These are phyloP conservation scores for Aspidiotus destructor DNA, from an alignment of 2,888 invertebrate genomes.

Conservation along the genomic window DNA sequence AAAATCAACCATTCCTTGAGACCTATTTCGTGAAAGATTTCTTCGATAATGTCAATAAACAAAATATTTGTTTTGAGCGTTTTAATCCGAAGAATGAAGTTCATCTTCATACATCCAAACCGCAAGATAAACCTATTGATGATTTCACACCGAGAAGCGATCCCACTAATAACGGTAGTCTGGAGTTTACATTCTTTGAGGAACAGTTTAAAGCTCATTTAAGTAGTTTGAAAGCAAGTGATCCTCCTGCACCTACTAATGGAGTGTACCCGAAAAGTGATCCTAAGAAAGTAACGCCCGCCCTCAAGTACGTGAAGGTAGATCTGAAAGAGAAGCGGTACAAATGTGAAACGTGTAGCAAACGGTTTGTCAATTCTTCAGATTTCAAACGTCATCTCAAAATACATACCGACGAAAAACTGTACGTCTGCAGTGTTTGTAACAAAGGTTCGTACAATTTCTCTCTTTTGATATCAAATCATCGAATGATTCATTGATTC, in stretches of 20 bases:
- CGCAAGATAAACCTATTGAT: conserved; percentile 14
- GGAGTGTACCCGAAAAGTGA: conserved; percentile 7
- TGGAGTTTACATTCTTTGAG: conserved; percentile 19
- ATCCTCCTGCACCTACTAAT: conserved; percentile 9
- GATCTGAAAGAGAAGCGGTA: conserved; percentile 23
- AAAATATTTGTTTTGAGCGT: conserved; percentile 24
- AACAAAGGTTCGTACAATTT: conserved; percentile 18
- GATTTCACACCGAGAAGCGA: conserved; percentile 19
- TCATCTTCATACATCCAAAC: conserved; percentile 4
- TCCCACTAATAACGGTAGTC: not conserved
- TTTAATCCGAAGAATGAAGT: conserved; percentile 7
- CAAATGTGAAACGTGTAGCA: conserved; percentile 27
- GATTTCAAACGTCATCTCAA: conserved; percentile 27
- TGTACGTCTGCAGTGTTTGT: conserved; percentile 21
- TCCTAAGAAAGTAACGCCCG: not conserved
- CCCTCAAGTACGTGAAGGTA: conserved; percentile 21
- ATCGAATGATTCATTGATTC: no score
- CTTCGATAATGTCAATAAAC: conserved; percentile 17
- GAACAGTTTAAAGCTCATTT: conserved; percentile 30
- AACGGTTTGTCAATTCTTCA: conserved; percentile 28
- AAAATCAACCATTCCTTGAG: conserved; percentile 18
- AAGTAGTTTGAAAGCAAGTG: conserved; percentile 7
- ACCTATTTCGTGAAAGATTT: conserved; percentile 28
- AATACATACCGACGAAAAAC: conserved; percentile 27
- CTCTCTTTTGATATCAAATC: not conserved